These are phyloP conservation scores for Standfussiana lucernea DNA, from an alignment of 2,888 invertebrate genomes.

Conservation along the genomic window DNA sequence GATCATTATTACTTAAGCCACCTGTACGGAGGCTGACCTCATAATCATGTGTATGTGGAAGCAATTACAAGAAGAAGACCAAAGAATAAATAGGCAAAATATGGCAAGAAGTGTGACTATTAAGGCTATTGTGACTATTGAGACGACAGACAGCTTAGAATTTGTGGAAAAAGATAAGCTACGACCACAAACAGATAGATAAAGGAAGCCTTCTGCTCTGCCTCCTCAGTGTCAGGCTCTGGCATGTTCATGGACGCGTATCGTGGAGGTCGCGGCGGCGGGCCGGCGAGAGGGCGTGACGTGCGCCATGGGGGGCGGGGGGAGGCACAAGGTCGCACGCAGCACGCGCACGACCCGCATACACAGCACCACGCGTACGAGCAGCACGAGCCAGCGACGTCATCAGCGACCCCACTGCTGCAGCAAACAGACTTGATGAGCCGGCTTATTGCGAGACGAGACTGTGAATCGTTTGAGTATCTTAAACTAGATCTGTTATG, in stretches of 20 bases:
- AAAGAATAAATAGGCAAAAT: not conserved
- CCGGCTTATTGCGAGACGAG: not conserved
- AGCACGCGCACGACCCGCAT: slow-evolving; percentile 35
- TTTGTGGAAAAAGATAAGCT: not conserved
- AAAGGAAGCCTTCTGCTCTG: slow-evolving; percentile 24
- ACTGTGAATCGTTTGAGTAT: too few species aligned
- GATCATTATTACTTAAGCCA: too few species aligned
- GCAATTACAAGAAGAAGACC: not conserved
- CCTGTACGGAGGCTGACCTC: not conserved
- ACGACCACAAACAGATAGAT: not conserved
- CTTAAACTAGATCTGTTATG: not conserved
- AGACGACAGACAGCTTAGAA: not conserved
- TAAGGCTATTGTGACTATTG: not conserved
- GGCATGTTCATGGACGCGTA: slow-evolving; percentile 40
- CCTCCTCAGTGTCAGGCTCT: not conserved
- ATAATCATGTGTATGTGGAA: not conserved
- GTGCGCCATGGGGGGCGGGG: not conserved
- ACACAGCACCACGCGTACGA: slow-evolving; percentile 26
- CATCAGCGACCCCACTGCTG: slow-evolving; percentile 1
- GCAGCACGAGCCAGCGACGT: slow-evolving; percentile 35
- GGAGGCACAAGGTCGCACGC: slow-evolving; percentile 60
- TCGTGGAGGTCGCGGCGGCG: slow-evolving; percentile 30
- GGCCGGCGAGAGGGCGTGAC: slow-evolving; percentile 12
- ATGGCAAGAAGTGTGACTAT: too few species aligned
- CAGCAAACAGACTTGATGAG: not conserved